Conservation (phyloP, 2,797 vertebrate species). For the Hydrophis major region DNA sequence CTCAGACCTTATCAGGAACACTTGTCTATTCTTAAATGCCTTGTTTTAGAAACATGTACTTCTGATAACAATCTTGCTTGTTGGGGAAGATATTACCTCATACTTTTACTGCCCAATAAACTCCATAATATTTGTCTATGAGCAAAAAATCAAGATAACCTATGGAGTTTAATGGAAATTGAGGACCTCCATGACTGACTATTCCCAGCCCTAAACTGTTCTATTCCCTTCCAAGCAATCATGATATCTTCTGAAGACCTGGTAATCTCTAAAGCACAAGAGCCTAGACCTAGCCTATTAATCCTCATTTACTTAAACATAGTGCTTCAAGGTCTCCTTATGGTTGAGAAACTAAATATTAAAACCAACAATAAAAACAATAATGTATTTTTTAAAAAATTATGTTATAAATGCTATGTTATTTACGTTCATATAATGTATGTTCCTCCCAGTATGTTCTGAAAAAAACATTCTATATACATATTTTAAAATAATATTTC, state of each 20-base stretch:
- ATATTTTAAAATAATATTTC: not conserved
- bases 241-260: not conserved
- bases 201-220: not conserved
- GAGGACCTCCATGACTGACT: not conserved
- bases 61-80: not conserved
- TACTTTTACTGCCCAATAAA: conserved; percentile 5
- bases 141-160: not conserved
- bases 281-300: not conserved
- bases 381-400: not conserved
- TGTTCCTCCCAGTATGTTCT: not conserved
- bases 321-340: not conserved
- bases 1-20: not conserved
- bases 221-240: not conserved
- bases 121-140: not conserved
- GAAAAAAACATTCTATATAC: not conserved
- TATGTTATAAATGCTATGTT: not conserved
- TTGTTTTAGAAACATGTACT: not conserved
- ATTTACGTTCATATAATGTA: not conserved
- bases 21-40: not conserved
- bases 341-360: not conserved
- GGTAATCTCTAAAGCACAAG: not conserved
- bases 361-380: not conserved
- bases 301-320: not conserved
- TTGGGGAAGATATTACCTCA: not conserved
- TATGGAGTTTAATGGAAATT: not conserved